Percentiles rank a stretch among this genome's conserved stretches.
These are phyloP conservation scores for Austrolebias charrua DNA, from an alignment of 2,797 vertebrate genomes.

Conservation along the genomic window DNA sequence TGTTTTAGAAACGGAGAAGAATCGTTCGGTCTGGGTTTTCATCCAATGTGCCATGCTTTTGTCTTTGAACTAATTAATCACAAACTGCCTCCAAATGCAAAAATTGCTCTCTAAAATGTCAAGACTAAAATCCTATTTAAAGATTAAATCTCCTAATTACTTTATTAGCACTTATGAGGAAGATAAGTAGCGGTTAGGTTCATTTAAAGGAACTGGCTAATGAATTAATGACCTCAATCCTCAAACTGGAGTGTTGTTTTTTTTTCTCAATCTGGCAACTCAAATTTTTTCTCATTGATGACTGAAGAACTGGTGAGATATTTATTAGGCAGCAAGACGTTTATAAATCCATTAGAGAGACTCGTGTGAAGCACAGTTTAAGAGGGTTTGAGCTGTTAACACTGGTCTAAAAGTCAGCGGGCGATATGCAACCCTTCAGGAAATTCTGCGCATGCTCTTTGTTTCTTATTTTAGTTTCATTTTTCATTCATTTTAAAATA, in stretches of 20 bases:
- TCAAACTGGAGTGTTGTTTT: slow-evolving; percentile 9
- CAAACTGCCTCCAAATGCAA: background rate
- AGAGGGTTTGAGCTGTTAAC: background rate
- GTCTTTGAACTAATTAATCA: background rate
- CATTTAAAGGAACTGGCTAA: slow-evolving; percentile 17
- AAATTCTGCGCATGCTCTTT: background rate
- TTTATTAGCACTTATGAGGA: slow-evolving; percentile 11
- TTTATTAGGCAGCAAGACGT: background rate
- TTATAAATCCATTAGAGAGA: slow-evolving; percentile 11
- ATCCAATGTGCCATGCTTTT: background rate
- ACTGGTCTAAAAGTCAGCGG: no score
- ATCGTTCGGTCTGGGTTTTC: background rate
- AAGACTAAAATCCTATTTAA: slow-evolving; percentile 9
- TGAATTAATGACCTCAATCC: slow-evolving; percentile 18
- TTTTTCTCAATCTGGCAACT: slow-evolving; percentile 10
- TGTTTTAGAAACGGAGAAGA: background rate
- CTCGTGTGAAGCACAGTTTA: slow-evolving; percentile 1
- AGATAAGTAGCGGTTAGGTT: slow-evolving; percentile 12
- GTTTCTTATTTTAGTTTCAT: no score
- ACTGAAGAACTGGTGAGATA: background rate
- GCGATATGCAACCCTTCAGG: no score
- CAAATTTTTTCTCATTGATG: background rate
- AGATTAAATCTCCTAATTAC: slow-evolving; percentile 17
- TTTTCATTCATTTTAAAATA: no score
- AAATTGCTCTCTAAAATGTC: slow-evolving; percentile 3